phyloP scores from a whole-genome alignment of 1,140 invertebrate species.

The Conopomorpha cramerella region DNA sequence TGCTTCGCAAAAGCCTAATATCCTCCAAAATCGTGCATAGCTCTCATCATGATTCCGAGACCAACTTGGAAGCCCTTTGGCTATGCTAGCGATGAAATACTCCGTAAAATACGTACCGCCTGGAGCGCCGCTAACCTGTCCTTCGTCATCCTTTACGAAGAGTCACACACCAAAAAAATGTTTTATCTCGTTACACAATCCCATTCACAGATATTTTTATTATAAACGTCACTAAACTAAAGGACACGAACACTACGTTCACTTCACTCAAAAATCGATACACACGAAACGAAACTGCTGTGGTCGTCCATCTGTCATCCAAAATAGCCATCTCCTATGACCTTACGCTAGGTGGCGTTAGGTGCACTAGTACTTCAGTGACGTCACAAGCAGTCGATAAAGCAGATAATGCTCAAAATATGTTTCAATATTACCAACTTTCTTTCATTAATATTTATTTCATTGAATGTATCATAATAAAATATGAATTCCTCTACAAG shows the following conservation, averaged over 20 bases:
- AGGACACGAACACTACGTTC: conserved; percentile 73
- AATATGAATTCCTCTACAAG: too few relatives aligned
- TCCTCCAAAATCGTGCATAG: too few relatives aligned
- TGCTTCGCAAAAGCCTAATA: too few relatives aligned
- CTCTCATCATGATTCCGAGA: conserved; percentile 42
- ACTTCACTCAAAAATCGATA: conserved; percentile 79
- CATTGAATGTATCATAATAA: conserved; percentile 2
- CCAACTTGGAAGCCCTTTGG: conserved; percentile 35
- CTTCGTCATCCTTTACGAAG: conserved; percentile 87
- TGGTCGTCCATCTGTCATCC: too few relatives aligned
- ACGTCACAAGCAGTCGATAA: conserved; percentile 55
- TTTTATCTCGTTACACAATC: conserved; percentile 71
- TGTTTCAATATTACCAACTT: conserved; percentile 5
- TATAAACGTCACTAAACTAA: conserved; percentile 75
- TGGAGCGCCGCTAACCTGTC: conserved; percentile 96
- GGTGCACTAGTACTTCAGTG: too few relatives aligned
- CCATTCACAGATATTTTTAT: conserved; percentile 77
- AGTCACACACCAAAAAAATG: conserved; percentile 65
- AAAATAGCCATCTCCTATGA: too few relatives aligned
- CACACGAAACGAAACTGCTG: conserved; percentile 65
- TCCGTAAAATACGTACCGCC: conserved; percentile 74
- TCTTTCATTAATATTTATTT: conserved; percentile 6
- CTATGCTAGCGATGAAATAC: conserved; percentile 27
- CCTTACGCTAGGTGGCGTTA: too few relatives aligned
- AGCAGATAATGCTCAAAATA: too few relatives aligned